Evolutionary conservation across 2,113 vertebrate species (phyloP).

Genomic region (Dipodomys stephensi): DNA sequence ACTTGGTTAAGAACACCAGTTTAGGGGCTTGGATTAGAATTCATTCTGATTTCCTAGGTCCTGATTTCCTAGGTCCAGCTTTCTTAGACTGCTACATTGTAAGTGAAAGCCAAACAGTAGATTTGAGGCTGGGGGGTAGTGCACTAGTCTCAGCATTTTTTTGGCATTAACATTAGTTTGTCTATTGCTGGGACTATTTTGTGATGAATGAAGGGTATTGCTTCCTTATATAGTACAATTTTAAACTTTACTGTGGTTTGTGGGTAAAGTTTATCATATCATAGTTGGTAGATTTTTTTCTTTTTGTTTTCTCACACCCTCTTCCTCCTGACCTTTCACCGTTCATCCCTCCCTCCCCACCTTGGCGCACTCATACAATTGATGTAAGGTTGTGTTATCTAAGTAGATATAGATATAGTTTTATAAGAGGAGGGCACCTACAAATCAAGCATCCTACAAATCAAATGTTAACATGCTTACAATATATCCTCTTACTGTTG

Average conservation of each 20-base stretch:
- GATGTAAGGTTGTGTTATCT: neutral
- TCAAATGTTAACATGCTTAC: neutral
- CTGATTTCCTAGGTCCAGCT: neutral
- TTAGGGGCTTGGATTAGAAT: neutral
- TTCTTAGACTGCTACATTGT: neutral
- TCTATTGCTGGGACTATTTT: neutral
- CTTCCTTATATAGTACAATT: neutral
- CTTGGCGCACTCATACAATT: neutral
- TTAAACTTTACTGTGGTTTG: slow-evolving; percentile 10
- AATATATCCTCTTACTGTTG: neutral
- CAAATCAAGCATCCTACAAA: slow-evolving; percentile 19
- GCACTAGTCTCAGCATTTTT: neutral
- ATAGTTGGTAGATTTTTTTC: neutral
- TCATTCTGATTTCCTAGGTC: slow-evolving; percentile 6
- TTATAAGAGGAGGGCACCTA: neutral
- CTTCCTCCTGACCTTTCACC: too few relatives aligned
- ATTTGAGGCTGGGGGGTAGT: neutral
- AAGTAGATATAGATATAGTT: neutral
- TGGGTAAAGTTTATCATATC: neutral
- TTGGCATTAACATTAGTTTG: neutral
- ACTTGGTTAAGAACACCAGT: slow-evolving; percentile 2
- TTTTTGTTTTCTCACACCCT: too few relatives aligned
- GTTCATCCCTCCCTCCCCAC: neutral
- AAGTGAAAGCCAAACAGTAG: neutral
- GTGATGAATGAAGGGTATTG: neutral